phyloP scores from a whole-genome alignment of 2,113 vertebrate species.

The Aphelocoma coerulescens region DNA sequence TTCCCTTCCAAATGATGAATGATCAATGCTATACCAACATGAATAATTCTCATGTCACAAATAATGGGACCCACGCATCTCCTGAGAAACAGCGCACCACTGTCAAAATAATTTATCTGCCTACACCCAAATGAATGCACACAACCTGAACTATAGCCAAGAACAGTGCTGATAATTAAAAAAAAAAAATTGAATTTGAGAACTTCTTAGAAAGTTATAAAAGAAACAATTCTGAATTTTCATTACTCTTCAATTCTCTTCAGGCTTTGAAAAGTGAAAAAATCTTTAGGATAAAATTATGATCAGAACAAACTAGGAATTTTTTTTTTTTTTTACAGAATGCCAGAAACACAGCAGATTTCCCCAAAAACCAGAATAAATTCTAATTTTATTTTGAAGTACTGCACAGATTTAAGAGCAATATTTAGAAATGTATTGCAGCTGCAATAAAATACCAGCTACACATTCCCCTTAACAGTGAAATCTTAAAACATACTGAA shows the following conservation, averaged over 20 bases:
- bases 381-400: not conserved
- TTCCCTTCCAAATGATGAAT: not conserved
- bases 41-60: not conserved
- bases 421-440: not conserved
- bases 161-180: not conserved
- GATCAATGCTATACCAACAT: not conserved
- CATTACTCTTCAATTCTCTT: not conserved
- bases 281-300: not conserved
- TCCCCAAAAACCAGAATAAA: not conserved
- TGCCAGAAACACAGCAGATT: not conserved
- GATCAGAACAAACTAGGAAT: not conserved
- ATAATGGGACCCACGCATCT: not conserved
- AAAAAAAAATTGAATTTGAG: not conserved
- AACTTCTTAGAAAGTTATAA: not conserved
- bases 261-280: not conserved
- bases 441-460: not conserved
- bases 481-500: not conserved
- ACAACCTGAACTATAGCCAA: not conserved
- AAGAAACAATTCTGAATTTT: slow-evolving; percentile 2
- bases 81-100: not conserved
- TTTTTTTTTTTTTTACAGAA: not conserved
- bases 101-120: slow-evolving; percentile 46
- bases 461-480: accelerated
- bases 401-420: not conserved
- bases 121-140: not conserved